Evolutionary conservation across 2,888 invertebrate genomes (phyloP).

Genomic region (Dexiosoma caninum): DNA sequence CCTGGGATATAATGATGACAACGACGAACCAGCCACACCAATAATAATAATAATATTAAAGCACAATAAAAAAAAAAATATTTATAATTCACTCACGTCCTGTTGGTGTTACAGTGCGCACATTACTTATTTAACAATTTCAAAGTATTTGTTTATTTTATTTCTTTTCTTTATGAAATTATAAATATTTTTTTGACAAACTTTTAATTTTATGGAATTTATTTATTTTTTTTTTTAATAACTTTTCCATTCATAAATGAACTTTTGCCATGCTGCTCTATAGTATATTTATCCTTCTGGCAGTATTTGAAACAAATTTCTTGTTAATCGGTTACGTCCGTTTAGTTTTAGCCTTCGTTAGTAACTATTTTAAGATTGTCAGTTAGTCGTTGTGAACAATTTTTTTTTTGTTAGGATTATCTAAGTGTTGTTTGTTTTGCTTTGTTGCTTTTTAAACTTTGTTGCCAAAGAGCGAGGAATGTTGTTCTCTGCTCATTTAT

Average conservation of each 20-base stretch:
- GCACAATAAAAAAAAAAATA: neutral
- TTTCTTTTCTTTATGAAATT: neutral
- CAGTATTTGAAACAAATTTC: neutral
- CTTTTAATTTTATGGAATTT: neutral
- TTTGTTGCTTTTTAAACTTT: slow-evolving; percentile 30
- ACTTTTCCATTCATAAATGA: neutral
- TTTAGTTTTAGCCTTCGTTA: slow-evolving; percentile 73
- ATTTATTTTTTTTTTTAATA: neutral
- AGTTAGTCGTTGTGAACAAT: slow-evolving; percentile 20
- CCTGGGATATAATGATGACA: neutral
- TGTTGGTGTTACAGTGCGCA: neutral
- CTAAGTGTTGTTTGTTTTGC: slow-evolving; percentile 16
- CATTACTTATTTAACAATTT: slow-evolving; percentile 16
- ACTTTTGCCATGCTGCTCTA: neutral
- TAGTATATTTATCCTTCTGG: neutral
- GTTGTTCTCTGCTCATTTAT: neutral
- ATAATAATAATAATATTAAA: slow-evolving; percentile 35
- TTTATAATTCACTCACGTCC: neutral
- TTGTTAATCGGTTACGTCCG: slow-evolving; percentile 67
- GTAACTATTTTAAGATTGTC: slow-evolving; percentile 70
- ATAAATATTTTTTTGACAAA: neutral
- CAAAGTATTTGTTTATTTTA: neutral
- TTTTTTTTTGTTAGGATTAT: neutral
- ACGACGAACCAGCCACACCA: slow-evolving; percentile 34
- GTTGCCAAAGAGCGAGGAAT: neutral